Evolutionary conservation across 2,888 invertebrate genomes (phyloP).

Genomic region (Spialia ferax): DNA sequence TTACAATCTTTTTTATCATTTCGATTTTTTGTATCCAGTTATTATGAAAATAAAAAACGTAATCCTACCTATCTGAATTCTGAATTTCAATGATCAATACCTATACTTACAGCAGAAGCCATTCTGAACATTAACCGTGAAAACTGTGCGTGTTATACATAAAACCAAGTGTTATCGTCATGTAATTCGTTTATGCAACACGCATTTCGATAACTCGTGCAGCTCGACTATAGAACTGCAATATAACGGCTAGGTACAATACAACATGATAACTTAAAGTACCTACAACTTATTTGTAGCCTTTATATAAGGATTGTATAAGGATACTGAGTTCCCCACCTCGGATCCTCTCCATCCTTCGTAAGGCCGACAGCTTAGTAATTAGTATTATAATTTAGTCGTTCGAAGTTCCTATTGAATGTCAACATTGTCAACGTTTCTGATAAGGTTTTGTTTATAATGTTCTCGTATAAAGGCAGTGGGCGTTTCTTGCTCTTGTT

Average conservation of each 20-base stretch:
- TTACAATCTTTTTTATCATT: no score
- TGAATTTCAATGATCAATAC: no score
- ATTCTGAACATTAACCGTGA: neutral
- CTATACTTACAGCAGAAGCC: constrained; percentile 1
- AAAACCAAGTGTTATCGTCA: constrained; percentile 2
- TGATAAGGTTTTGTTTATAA: constrained; percentile 22
- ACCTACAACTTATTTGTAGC: constrained; percentile 10
- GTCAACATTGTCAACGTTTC: constrained; percentile 35
- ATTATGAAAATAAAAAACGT: no score
- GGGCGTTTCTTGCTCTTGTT: constrained; percentile 12
- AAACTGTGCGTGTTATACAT: neutral
- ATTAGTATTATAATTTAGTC: constrained; percentile 52
- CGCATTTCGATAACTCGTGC: constrained; percentile 1
- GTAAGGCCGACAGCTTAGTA: constrained; percentile 50
- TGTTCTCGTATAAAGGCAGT: neutral
- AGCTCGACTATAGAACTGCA: neutral
- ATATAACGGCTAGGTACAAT: neutral
- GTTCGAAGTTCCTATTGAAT: constrained; percentile 48
- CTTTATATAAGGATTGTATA: constrained; percentile 23
- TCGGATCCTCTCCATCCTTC: constrained; percentile 44
- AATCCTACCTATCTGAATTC: no score
- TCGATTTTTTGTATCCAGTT: no score
- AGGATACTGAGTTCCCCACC: constrained; percentile 9
- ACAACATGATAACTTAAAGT: neutral
- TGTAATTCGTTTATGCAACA: constrained; percentile 9